These are phyloP conservation scores for Gonatopus flavifemur DNA, from an alignment of 1,140 invertebrate species.

Conservation along the genomic window DNA sequence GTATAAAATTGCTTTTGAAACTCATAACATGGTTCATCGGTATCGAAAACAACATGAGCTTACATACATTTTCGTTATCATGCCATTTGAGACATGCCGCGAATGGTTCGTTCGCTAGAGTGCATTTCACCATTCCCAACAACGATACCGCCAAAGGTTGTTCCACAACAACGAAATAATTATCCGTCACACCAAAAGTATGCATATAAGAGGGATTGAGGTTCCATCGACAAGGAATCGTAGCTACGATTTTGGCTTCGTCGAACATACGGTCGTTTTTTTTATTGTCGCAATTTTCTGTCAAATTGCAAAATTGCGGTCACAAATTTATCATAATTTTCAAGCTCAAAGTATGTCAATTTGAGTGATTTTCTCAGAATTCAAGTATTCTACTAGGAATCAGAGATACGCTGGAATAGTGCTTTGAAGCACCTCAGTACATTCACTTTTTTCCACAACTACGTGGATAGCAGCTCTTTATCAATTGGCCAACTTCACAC, in stretches of 20 bases:
- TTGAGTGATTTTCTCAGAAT: too few species aligned
- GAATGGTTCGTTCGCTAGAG: conserved; percentile 66
- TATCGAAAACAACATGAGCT: background rate
- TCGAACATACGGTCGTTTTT: conserved; percentile 63
- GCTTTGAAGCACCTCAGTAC: too few species aligned
- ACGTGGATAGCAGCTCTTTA: too few species aligned
- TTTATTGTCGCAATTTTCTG: too few species aligned
- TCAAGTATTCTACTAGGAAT: too few species aligned
- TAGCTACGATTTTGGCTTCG: conserved; percentile 68
- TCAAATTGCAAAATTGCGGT: too few species aligned
- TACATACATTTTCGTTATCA: conserved; percentile 66
- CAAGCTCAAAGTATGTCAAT: too few species aligned
- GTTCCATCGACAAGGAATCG: conserved; percentile 71
- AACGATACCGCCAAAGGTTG: conserved; percentile 78
- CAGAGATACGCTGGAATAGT: too few species aligned
- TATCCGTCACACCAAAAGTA: conserved; percentile 82
- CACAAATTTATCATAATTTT: too few species aligned
- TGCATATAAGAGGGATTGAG: conserved; percentile 86
- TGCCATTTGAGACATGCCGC: conserved; percentile 70
- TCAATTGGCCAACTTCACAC: too few species aligned
- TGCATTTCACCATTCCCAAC: conserved; percentile 59
- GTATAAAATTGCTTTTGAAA: background rate
- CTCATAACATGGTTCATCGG: background rate
- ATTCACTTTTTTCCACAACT: too few species aligned
- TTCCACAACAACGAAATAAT: conserved; percentile 83